Conservation (phyloP, 2,113 vertebrate genomes). For the Emydura subglobosa region DNA sequence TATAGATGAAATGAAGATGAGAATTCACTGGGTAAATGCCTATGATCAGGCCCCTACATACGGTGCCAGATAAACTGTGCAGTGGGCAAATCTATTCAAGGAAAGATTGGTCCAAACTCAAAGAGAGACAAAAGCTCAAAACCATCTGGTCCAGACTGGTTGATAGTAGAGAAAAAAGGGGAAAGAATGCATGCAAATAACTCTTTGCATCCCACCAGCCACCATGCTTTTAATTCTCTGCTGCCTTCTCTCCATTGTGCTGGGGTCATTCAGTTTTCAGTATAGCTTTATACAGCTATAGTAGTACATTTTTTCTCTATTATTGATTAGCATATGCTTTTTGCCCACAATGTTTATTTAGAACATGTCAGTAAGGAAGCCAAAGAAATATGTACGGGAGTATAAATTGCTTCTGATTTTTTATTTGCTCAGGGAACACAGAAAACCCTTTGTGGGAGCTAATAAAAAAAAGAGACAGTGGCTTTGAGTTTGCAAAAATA, state of each 20-base stretch:
- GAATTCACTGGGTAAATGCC: no score
- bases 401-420: neutral
- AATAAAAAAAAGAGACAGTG: neutral
- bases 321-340: neutral
- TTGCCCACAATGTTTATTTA: neutral
- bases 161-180: neutral
- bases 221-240: neutral
- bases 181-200: neutral
- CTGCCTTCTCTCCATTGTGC: neutral
- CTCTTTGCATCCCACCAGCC: neutral
- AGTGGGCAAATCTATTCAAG: neutral
- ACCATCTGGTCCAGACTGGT: neutral
- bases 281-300: neutral
- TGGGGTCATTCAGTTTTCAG: neutral
- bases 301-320: neutral
- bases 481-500: neutral
- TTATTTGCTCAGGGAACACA: neutral
- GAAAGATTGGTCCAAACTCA: neutral
- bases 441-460: neutral
- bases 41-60: neutral
- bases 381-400: slow-evolving; percentile 1
- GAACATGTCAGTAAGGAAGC: neutral
- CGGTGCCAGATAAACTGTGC: neutral
- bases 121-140: neutral
- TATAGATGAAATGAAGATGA: no score